These are phyloP conservation scores for Linepithema humile DNA, from an alignment of 1,140 invertebrate genomes.

Conservation along the genomic window DNA sequence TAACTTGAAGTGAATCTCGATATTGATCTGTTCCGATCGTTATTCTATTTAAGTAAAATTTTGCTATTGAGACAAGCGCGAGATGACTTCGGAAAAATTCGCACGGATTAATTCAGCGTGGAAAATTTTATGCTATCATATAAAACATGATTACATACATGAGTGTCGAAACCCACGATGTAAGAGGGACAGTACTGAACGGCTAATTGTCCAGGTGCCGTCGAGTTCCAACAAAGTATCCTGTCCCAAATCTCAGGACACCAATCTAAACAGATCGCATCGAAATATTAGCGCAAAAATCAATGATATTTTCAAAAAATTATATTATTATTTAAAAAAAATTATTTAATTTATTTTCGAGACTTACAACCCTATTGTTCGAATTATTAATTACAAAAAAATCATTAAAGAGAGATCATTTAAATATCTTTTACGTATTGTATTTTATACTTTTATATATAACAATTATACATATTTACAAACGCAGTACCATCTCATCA, in stretches of 20 bases:
- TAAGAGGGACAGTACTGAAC: constrained; percentile 84
- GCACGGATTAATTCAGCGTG: too few species aligned
- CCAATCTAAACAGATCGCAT: constrained; percentile 75
- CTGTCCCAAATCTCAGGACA: constrained; percentile 85
- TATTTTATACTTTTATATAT: background rate
- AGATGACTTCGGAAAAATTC: too few species aligned
- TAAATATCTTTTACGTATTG: background rate
- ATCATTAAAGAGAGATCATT: background rate
- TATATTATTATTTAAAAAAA: too few species aligned
- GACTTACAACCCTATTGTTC: background rate
- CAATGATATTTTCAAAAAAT: background rate
- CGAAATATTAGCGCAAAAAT: background rate
- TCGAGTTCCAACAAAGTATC: constrained; percentile 85
- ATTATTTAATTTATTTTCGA: background rate
- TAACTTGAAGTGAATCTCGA: background rate
- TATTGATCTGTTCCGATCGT: background rate
- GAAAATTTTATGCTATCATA: too few species aligned
- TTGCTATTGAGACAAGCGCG: background rate
- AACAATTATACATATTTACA: too few species aligned
- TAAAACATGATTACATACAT: constrained; percentile 69
- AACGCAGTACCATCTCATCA: too few species aligned
- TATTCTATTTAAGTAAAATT: background rate
- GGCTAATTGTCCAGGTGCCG: constrained; percentile 80
- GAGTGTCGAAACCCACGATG: constrained; percentile 82
- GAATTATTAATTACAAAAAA: background rate